These are phyloP conservation scores for Sebastes kiyomatsui DNA, from an alignment of 2,797 vertebrate genomes.

Conservation along the genomic window DNA sequence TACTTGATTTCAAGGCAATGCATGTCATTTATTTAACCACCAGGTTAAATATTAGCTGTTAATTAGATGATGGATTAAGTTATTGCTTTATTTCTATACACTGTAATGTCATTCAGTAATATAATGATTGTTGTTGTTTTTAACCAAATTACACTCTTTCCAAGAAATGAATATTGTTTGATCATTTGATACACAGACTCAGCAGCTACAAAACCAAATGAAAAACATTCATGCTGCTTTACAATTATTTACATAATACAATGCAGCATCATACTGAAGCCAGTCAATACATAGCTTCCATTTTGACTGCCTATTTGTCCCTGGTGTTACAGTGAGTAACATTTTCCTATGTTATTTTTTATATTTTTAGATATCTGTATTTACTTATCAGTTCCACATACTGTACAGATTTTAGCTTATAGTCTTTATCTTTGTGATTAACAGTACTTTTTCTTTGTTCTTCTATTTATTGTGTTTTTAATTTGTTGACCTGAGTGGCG, in stretches of 20 bases:
- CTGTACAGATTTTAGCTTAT: background rate
- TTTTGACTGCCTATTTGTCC: accelerated
- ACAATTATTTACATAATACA: background rate
- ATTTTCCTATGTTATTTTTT: background rate
- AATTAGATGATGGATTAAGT: background rate
- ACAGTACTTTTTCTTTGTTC: background rate
- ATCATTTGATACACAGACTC: background rate
- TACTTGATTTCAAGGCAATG: background rate
- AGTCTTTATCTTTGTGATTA: background rate
- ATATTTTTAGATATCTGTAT: background rate
- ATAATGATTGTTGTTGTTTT: background rate
- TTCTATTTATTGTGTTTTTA: background rate
- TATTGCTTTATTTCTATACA: background rate
- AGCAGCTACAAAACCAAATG: background rate
- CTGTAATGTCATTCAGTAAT: background rate
- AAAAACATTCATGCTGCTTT: background rate
- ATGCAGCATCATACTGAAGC: background rate
- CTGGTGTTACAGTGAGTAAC: background rate
- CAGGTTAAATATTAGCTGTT: background rate
- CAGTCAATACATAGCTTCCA: background rate
- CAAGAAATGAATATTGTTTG: background rate
- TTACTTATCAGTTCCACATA: background rate
- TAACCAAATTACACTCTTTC: background rate
- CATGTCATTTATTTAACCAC: background rate
- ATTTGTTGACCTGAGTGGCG: background rate